Evolutionary conservation across 2,888 invertebrate genomes (phyloP), one percentile per base, ranked within the genome.

Genomic region (Piscicola geometra): DNA sequence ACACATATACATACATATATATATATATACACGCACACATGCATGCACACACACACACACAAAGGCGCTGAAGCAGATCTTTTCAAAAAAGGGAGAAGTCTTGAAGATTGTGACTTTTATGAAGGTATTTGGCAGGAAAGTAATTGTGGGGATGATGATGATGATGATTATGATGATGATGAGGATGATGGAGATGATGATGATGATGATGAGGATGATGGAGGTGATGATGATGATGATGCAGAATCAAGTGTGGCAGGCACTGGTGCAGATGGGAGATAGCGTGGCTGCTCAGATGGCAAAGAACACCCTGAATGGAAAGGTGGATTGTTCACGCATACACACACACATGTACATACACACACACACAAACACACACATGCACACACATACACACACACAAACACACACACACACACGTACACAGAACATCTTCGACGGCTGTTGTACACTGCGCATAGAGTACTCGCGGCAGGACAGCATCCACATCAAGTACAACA

Each of bases 401-500:
- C 12, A 47, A 21, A 15, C 12, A 47, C 21, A 21, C 12, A 47
- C 21, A 15, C 50, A 47, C 21, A 47, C 9, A 9, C 9, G 12
- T 21, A 9, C 97, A 68, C 98, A 99, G 88, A 97, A 97, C 87
- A 96, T 98, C 85, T 99, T 98, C 90, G 98, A 96, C 87, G 95
- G 95, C 78, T 99, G 98, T 88, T 98, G 98, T 89, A 98, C 97
- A 76, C 89, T 99, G 83, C 92, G 97, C 86, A 98, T 99, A 86
- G 98, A 99, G 88, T 99, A 95, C 89, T 96, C 96, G 83, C 98
- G 98, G 88, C 90, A 99, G 90, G 92, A 93, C 82, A 94, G 93
- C 82, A 89, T 99, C 83, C 98, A 98, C 88, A 98, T 99, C 82
- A 96, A 97, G 87, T 99, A 96, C 89, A 99, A 99, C 89, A 99